phyloP scores from a whole-genome alignment of 1,140 invertebrate species.

The Sinonovacula constricta region DNA sequence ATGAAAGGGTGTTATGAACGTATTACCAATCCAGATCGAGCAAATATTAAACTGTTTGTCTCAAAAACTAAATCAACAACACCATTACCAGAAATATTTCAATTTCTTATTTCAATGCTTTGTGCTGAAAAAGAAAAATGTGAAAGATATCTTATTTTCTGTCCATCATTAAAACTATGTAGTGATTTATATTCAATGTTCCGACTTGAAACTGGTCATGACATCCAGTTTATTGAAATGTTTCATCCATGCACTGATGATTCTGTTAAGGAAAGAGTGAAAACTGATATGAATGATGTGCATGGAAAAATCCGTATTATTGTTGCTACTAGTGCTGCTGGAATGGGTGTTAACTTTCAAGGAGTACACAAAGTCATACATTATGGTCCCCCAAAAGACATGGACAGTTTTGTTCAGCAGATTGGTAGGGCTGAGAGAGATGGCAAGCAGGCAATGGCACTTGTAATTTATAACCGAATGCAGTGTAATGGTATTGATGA shows the following conservation, averaged over 20 bases:
- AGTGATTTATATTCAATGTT: slow-evolving; percentile 3
- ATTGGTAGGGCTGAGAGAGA: not conserved
- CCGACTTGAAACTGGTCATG: not conserved
- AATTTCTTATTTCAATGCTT: not conserved
- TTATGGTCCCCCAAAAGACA: too few species aligned
- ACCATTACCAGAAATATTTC: not conserved
- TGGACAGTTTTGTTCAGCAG: slow-evolving; percentile 14
- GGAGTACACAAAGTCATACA: slow-evolving; percentile 41
- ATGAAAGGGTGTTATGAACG: not conserved
- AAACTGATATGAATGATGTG: slow-evolving; percentile 33
- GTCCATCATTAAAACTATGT: slow-evolving; percentile 1
- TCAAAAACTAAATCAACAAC: slow-evolving; percentile 1
- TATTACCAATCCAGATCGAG: not conserved
- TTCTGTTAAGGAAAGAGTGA: slow-evolving; percentile 41
- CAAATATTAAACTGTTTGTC: slow-evolving; percentile 7
- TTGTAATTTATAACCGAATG: not conserved
- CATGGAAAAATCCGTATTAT: slow-evolving; percentile 51
- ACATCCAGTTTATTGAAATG: slow-evolving; percentile 39
- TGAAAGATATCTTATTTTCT: not conserved
- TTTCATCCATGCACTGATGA: slow-evolving; percentile 52
- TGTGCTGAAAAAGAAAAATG: slow-evolving; percentile 1
- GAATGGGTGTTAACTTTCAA: slow-evolving; percentile 56
- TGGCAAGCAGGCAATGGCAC: slow-evolving; percentile 1
- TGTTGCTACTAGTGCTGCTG: slow-evolving; percentile 52
- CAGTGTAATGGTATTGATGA: slow-evolving; percentile 7